These are phyloP conservation scores for Tachuris rubrigastra DNA, from an alignment of 2,113 vertebrate genomes.

Conservation along the genomic window DNA sequence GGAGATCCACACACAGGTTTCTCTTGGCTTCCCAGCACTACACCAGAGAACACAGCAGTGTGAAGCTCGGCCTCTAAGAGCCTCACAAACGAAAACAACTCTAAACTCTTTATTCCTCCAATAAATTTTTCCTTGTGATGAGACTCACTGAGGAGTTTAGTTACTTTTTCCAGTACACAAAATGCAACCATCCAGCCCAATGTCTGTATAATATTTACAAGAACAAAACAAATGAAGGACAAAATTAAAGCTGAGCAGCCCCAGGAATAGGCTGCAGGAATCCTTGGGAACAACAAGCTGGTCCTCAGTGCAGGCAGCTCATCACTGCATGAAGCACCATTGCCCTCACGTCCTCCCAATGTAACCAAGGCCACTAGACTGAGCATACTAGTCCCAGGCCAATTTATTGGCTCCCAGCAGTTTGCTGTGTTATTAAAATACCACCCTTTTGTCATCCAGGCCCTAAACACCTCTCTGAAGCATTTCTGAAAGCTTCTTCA, in stretches of 20 bases:
- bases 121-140: neutral
- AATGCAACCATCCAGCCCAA: neutral
- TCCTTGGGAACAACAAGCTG: neutral
- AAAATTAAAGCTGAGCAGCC: neutral
- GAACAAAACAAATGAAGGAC: neutral
- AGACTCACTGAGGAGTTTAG: neutral
- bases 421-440: neutral
- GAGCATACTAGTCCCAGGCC: neutral
- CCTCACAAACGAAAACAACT: neutral
- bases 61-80: neutral
- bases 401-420: neutral
- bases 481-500: neutral
- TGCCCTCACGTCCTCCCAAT: neutral
- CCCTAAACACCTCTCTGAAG: neutral
- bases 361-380: neutral
- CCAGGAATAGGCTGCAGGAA: neutral
- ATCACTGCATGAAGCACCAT: neutral
- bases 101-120: neutral
- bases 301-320: neutral
- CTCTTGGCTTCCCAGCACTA: neutral
- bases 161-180: conserved; percentile 5
- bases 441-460: neutral
- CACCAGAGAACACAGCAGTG: neutral
- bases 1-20: neutral
- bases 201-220: neutral